Evolutionary conservation across 1,140 invertebrate species (phyloP).

Genomic region (Cherax destructor): DNA sequence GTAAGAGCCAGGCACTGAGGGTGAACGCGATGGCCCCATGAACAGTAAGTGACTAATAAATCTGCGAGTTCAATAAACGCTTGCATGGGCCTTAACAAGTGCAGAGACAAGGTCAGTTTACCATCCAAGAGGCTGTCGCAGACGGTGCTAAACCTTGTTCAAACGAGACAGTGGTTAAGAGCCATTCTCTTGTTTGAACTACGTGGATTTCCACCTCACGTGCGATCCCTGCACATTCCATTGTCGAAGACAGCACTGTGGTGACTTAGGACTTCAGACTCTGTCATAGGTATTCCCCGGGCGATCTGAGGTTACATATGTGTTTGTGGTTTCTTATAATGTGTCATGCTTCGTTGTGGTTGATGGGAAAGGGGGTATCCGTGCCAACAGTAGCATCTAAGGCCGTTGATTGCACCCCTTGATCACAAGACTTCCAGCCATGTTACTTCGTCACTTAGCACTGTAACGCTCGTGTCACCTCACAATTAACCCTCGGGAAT

Average conservation of each 20-base stretch:
- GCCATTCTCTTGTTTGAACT: not conserved
- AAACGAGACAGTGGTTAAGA: not conserved
- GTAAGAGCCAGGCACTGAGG: not conserved
- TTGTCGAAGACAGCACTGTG: not conserved
- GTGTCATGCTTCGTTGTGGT: conserved; percentile 18
- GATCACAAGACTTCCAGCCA: not conserved
- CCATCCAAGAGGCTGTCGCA: not conserved
- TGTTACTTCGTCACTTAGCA: not conserved
- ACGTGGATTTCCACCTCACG: not conserved
- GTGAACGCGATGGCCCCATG: not conserved
- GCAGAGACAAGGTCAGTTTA: not conserved
- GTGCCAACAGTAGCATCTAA: not conserved
- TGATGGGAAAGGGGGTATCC: not conserved
- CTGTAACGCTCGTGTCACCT: not conserved
- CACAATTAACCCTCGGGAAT: conserved; percentile 25
- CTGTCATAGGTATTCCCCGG: conserved; percentile 24
- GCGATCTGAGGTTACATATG: conserved; percentile 15
- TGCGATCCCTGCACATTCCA: not conserved
- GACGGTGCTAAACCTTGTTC: not conserved
- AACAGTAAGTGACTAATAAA: conserved; percentile 13
- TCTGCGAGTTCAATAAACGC: not conserved
- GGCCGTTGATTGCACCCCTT: not conserved
- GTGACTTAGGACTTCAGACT: not conserved
- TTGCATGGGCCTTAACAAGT: not conserved
- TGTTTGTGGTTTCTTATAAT: not conserved